These are phyloP conservation scores for Archilochus colubris DNA, from an alignment of 2,113 vertebrate genomes.

Conservation along the genomic window DNA sequence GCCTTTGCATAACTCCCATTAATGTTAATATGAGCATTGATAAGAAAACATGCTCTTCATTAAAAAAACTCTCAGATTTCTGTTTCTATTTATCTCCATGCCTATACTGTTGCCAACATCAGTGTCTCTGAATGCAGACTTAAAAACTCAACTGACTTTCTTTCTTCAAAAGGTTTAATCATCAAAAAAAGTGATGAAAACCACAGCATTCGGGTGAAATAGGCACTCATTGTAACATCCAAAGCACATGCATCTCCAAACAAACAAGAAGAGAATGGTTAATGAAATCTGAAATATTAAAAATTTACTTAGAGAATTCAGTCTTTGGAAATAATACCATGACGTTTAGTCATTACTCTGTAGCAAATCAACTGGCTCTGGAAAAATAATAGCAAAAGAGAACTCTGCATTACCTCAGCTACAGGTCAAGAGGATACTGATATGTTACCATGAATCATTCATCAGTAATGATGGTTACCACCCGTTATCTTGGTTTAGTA, in stretches of 20 bases:
- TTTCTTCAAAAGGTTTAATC: neutral
- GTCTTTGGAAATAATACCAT: neutral
- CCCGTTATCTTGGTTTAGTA: slow-evolving; percentile 25
- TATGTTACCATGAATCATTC: slow-evolving; percentile 24
- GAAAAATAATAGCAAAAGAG: neutral
- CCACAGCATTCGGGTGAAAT: neutral
- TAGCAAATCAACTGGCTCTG: neutral
- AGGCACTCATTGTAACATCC: accelerated
- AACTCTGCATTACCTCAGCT: neutral
- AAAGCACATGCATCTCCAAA: neutral
- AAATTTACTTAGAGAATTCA: neutral
- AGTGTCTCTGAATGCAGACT: neutral
- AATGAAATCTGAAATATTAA: neutral
- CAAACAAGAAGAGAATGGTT: neutral
- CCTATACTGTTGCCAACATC: slow-evolving; percentile 23
- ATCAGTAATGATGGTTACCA: slow-evolving; percentile 30
- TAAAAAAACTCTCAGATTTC: slow-evolving; percentile 10
- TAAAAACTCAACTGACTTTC: neutral
- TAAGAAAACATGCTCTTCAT: slow-evolving; percentile 33
- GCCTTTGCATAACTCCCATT: slow-evolving; percentile 24
- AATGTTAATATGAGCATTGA: slow-evolving; percentile 24
- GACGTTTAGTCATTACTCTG: neutral
- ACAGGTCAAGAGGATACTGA: slow-evolving; percentile 1
- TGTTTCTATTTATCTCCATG: slow-evolving; percentile 23
- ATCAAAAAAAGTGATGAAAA: neutral